phyloP scores from a whole-genome alignment of 2,797 vertebrate species.

The Hemibagrus guttatus region DNA sequence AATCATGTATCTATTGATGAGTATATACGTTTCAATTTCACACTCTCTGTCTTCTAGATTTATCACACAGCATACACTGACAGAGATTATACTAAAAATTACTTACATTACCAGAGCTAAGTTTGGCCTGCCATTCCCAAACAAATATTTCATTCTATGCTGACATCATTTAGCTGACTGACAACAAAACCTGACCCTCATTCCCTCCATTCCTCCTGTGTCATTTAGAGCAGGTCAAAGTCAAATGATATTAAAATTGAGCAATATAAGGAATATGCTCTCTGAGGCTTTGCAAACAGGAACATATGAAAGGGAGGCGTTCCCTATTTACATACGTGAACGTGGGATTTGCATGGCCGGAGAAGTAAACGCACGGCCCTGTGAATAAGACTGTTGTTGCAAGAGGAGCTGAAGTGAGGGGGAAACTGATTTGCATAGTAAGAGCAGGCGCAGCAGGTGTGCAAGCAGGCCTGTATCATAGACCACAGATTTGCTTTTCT shows the following conservation, averaged over 20 bases:
- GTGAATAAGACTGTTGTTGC: conserved; percentile 62
- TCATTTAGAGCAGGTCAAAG: conserved; percentile 43
- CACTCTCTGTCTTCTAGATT: not conserved
- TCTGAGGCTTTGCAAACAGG: conserved; percentile 43
- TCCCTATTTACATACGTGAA: conserved; percentile 60
- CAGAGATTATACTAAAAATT: not conserved
- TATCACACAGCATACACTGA: not conserved
- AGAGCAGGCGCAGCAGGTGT: conserved; percentile 68
- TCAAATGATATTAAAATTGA: conserved; percentile 42
- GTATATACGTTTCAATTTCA: not conserved
- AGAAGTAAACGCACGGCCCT: conserved; percentile 45
- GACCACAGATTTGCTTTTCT: conserved; percentile 50
- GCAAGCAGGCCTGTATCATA: conserved; percentile 65
- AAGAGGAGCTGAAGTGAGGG: conserved; percentile 53
- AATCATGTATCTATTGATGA: not conserved
- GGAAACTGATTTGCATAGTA: conserved; percentile 68
- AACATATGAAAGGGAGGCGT: conserved; percentile 47
- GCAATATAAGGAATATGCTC: conserved; percentile 25
- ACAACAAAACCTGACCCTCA: conserved; percentile 60
- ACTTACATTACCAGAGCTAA: too few relatives aligned
- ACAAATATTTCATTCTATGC: conserved; percentile 31
- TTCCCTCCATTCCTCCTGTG: conserved; percentile 43
- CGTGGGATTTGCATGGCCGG: conserved; percentile 58
- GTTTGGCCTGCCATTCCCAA: not conserved
- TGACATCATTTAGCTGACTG: conserved; percentile 71